A percentile compares a stretch with the other conserved stretches of the same genome.
Conservation (phyloP, 1,140 invertebrate genomes). For the Eurosta solidaginis region DNA sequence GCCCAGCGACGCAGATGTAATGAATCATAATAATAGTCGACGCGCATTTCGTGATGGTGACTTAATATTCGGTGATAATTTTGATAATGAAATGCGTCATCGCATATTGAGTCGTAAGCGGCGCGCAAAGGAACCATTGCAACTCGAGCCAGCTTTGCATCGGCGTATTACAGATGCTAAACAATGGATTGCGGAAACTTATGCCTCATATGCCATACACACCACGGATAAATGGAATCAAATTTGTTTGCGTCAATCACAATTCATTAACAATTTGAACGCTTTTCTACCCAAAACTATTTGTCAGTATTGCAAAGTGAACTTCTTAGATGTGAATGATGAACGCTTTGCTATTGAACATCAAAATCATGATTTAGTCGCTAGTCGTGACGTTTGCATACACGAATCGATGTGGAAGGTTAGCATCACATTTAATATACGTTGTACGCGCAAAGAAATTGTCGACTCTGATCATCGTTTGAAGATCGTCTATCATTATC, state of each 20-base stretch:
- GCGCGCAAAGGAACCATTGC: conserved; percentile 61
- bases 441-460: conserved; percentile 69
- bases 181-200: conserved; percentile 81
- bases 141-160: conserved; percentile 41
- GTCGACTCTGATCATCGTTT: conserved; percentile 76
- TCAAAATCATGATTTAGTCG: conserved; percentile 79
- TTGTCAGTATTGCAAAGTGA: conserved; percentile 72
- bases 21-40: conserved; percentile 44
- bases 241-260: conserved; percentile 76
- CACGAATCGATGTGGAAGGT: conserved; percentile 81
- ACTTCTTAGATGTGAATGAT: conserved; percentile 78
- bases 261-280: conserved; percentile 76
- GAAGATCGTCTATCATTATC: conserved; percentile 82
- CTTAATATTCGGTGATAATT: conserved; percentile 53
- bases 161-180: conserved; percentile 67
- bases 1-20: background rate
- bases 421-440: conserved; percentile 71
- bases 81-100: conserved; percentile 59
- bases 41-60: conserved; percentile 51
- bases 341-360: conserved; percentile 77
- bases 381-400: conserved; percentile 76
- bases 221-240: conserved; percentile 77
- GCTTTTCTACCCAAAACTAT: conserved; percentile 77
- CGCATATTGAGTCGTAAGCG: conserved; percentile 64
- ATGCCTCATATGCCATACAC: conserved; percentile 81